A percentile compares a stretch with the other conserved stretches of the same genome.
phyloP scores from a whole-genome alignment of 2,888 invertebrate genomes.

The Leptothorax acervorum region DNA sequence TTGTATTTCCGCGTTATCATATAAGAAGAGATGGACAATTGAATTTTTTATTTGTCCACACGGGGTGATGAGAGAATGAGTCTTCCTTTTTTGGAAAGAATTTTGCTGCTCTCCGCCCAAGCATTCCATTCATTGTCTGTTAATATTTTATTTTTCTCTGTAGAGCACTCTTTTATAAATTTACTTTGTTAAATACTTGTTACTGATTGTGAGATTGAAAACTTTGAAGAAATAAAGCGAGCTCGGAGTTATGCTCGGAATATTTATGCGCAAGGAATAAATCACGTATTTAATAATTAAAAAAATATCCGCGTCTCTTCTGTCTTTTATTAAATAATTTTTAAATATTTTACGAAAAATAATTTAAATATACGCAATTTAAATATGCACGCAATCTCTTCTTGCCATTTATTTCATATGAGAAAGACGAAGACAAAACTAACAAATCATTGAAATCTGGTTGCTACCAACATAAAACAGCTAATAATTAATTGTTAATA shows the following conservation, averaged over 20 bases:
- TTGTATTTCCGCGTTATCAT: slow-evolving; percentile 66
- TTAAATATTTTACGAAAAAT: not conserved
- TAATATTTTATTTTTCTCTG: slow-evolving; percentile 40
- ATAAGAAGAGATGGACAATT: slow-evolving; percentile 66
- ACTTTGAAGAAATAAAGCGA: not conserved
- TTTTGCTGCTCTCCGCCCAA: not conserved
- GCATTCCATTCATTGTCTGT: slow-evolving; percentile 25
- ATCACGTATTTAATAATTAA: slow-evolving; percentile 18
- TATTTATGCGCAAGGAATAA: not conserved
- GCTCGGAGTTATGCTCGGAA: not conserved
- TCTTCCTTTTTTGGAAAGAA: slow-evolving; percentile 32
- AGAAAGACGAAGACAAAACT: not conserved
- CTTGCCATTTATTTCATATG: not conserved
- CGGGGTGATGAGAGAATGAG: not conserved
- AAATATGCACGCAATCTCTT: not conserved
- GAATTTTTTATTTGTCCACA: slow-evolving; percentile 68
- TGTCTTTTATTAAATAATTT: not conserved
- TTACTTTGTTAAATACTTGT: slow-evolving; percentile 42
- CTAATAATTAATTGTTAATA: not conserved
- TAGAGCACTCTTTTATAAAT: slow-evolving; percentile 13
- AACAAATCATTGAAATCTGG: not conserved
- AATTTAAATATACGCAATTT: not conserved
- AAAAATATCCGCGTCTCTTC: not conserved
- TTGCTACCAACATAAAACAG: not conserved
- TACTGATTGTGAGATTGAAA: slow-evolving; percentile 18